Percentiles rank a stretch among this genome's conserved stretches.
Evolutionary conservation across 2,888 invertebrate genomes (phyloP).

Genomic region (Drosophila anomalata): DNA sequence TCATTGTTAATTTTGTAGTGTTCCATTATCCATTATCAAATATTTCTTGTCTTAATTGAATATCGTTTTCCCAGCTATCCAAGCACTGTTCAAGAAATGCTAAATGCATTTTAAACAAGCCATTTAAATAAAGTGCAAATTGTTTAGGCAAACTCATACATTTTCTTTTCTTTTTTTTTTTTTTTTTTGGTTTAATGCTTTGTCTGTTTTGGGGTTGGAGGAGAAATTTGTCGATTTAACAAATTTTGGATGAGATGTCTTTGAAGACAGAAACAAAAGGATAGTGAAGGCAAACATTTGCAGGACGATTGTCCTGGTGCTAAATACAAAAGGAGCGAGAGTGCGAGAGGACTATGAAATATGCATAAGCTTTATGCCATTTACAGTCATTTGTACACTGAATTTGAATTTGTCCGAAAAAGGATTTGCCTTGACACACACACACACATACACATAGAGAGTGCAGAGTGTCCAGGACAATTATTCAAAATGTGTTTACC

Average conservation of each 20-base stretch:
- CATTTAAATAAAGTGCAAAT: slow-evolving; percentile 6
- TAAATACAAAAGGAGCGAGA: slow-evolving; percentile 17
- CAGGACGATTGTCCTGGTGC: slow-evolving; percentile 8
- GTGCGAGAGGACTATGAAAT: slow-evolving; percentile 35
- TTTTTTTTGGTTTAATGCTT: slow-evolving; percentile 10
- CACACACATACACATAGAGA: not conserved
- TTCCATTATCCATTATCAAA: not conserved
- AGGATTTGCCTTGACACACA: slow-evolving; percentile 23
- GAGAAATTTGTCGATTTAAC: slow-evolving; percentile 41
- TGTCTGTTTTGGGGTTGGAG: not conserved
- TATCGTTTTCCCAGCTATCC: not conserved
- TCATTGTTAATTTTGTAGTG: no score
- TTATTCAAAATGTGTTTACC: slow-evolving; percentile 56
- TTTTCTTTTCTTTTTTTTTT: not conserved
- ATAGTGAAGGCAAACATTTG: slow-evolving; percentile 40
- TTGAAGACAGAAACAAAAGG: slow-evolving; percentile 29
- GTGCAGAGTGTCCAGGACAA: slow-evolving; percentile 44
- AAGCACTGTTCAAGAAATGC: not conserved
- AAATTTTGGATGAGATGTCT: slow-evolving; percentile 19
- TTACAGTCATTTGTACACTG: slow-evolving; percentile 38
- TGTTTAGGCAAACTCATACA: slow-evolving; percentile 5
- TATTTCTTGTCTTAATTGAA: not conserved
- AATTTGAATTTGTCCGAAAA: slow-evolving; percentile 40
- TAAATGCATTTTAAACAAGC: slow-evolving; percentile 1
- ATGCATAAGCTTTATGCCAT: slow-evolving; percentile 47